Evolutionary conservation across 1,140 invertebrate species (phyloP).

Genomic region (Venturia canescens): DNA sequence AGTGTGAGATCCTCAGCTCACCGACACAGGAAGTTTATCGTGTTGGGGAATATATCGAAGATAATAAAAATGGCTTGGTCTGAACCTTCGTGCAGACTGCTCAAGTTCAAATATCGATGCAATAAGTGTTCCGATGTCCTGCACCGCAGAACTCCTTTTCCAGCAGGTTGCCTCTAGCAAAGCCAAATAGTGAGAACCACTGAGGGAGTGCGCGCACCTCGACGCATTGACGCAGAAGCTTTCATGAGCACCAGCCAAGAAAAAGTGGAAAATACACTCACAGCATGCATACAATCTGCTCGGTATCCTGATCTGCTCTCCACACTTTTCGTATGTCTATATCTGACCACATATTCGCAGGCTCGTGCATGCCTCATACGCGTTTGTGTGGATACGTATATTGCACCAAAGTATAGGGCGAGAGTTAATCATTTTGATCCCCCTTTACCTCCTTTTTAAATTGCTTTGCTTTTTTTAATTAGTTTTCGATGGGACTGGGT

Average conservation of each 20-base stretch:
- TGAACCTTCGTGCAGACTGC: slow-evolving; percentile 29
- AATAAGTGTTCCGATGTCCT: slow-evolving; percentile 31
- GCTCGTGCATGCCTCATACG: not conserved
- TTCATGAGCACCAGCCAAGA: not conserved
- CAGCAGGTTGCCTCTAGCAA: slow-evolving; percentile 8
- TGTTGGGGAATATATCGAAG: slow-evolving; percentile 30
- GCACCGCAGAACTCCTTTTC: not conserved
- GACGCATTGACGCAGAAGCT: slow-evolving; percentile 18
- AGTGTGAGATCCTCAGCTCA: too few relatives aligned
- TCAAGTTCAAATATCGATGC: slow-evolving; percentile 42
- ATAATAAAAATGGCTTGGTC: slow-evolving; percentile 39
- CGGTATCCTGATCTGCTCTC: too few relatives aligned
- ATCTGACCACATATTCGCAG: slow-evolving; percentile 9
- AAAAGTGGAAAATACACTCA: not conserved
- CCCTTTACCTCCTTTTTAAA: not conserved
- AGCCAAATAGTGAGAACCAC: slow-evolving; percentile 10
- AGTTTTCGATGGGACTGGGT: too few relatives aligned
- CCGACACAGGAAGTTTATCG: slow-evolving; percentile 20
- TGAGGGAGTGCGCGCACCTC: not conserved
- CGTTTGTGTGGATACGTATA: not conserved
- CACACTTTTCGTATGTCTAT: slow-evolving; percentile 8
- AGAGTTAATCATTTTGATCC: not conserved
- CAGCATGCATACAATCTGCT: not conserved
- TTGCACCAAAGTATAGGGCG: not conserved
- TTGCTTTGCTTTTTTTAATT: too few relatives aligned